phyloP scores from a whole-genome alignment of 92 coral and sea anemone species.

The Montipora capitata region DNA sequence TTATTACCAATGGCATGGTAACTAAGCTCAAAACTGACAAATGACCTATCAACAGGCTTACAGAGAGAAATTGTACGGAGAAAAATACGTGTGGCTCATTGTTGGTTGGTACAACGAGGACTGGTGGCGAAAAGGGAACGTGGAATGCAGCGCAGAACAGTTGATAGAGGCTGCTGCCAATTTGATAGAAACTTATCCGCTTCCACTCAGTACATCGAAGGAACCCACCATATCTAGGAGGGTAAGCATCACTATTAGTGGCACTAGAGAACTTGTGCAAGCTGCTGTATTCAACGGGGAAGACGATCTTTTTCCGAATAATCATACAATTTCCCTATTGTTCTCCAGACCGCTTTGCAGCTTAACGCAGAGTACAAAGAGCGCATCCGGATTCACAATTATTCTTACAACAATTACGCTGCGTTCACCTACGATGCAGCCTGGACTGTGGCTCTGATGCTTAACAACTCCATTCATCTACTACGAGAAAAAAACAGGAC shows the following conservation, averaged over 20 bases:
- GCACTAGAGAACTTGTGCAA: neutral
- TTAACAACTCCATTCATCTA: conserved; percentile 77
- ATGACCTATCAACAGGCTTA: conserved; percentile 67
- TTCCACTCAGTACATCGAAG: conserved; percentile 55
- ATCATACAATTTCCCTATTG: too few relatives aligned
- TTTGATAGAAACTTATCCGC: conserved; percentile 76
- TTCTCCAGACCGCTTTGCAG: conserved; percentile 71
- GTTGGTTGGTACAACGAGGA: conserved; percentile 86
- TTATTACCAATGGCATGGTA: too few relatives aligned
- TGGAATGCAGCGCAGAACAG: conserved; percentile 72
- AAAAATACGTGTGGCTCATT: conserved; percentile 85
- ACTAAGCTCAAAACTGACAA: too few relatives aligned
- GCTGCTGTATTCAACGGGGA: neutral
- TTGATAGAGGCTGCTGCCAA: conserved; percentile 65
- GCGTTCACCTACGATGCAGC: conserved; percentile 87
- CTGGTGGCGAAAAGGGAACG: conserved; percentile 76
- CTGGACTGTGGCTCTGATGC: conserved; percentile 87
- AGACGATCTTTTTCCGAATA: too few relatives aligned
- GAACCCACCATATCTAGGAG: conserved; percentile 54
- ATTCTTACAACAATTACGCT: conserved; percentile 70
- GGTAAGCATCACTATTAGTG: conserved; percentile 12
- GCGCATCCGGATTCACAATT: conserved; percentile 36
- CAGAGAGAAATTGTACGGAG: conserved; percentile 74
- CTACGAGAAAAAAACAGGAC: conserved; percentile 76
- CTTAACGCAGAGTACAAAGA: conserved; percentile 66